These are phyloP conservation scores for Theretra japonica DNA, from an alignment of 2,888 invertebrate species.

Conservation along the genomic window DNA sequence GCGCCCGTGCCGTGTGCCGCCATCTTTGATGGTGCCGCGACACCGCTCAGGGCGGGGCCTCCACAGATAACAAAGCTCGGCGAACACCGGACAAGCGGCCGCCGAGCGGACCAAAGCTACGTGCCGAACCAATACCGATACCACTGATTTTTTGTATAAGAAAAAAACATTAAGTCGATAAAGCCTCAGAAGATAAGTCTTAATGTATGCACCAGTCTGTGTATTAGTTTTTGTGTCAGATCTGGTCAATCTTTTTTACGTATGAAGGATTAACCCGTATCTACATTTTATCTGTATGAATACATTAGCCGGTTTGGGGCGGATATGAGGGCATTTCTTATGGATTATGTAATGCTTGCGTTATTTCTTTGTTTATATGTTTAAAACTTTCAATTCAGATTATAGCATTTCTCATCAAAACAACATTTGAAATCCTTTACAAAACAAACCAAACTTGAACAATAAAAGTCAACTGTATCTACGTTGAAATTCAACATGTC, in stretches of 20 bases:
- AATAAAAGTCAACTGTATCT: constrained; percentile 12
- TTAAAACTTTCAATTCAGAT: background rate
- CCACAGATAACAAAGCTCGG: constrained; percentile 74
- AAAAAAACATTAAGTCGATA: constrained; percentile 32
- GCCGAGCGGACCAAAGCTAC: constrained; percentile 34
- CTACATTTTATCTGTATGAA: background rate
- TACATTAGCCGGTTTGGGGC: background rate
- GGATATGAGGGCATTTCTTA: constrained; percentile 1
- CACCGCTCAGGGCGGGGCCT: constrained; percentile 59
- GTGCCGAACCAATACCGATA: constrained; percentile 32
- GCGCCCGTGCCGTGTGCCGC: constrained; percentile 44
- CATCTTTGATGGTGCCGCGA: constrained; percentile 50
- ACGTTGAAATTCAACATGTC: background rate
- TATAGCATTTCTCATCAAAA: background rate
- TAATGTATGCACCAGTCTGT: constrained; percentile 24
- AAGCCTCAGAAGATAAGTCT: constrained; percentile 24
- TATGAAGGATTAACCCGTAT: background rate
- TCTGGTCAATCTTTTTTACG: constrained; percentile 4
- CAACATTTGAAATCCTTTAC: background rate
- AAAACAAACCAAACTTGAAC: background rate
- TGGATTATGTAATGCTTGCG: background rate
- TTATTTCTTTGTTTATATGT: background rate
- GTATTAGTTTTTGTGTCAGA: constrained; percentile 15
- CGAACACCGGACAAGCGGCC: constrained; percentile 39
- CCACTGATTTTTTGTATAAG: constrained; percentile 31